Conservation (phyloP, 2,888 invertebrate species). For the Thysanoteuthis rhombus region DNA sequence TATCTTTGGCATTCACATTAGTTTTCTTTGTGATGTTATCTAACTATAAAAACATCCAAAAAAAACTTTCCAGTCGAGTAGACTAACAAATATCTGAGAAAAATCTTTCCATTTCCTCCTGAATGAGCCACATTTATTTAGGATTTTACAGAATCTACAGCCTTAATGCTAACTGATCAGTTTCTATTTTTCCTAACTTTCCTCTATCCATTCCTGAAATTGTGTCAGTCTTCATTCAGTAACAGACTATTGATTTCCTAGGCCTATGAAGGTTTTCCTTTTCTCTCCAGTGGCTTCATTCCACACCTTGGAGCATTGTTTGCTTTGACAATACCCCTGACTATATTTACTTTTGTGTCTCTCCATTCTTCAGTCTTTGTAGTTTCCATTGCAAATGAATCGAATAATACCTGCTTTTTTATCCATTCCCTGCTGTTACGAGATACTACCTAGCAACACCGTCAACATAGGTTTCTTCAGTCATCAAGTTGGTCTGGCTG, state of each 20-base stretch:
- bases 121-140: not conserved
- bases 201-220: not conserved
- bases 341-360: not conserved
- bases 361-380: not conserved
- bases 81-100: too few relatives aligned
- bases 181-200: not conserved
- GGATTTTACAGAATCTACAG: not conserved
- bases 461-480: too few relatives aligned
- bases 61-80: too few relatives aligned
- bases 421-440: too few relatives aligned
- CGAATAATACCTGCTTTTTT: not conserved
- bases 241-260: not conserved
- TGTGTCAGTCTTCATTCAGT: not conserved
- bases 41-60: too few relatives aligned
- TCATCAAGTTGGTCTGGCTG: too few relatives aligned
- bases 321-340: not conserved
- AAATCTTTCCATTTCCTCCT: too few relatives aligned
- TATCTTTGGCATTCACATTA: too few relatives aligned
- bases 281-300: not conserved
- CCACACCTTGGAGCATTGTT: not conserved
- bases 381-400: not conserved
- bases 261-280: not conserved
- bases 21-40: too few relatives aligned
- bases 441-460: too few relatives aligned
- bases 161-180: not conserved